phyloP scores from a whole-genome alignment of 2,797 vertebrate genomes.

The Scolopax rusticola region DNA sequence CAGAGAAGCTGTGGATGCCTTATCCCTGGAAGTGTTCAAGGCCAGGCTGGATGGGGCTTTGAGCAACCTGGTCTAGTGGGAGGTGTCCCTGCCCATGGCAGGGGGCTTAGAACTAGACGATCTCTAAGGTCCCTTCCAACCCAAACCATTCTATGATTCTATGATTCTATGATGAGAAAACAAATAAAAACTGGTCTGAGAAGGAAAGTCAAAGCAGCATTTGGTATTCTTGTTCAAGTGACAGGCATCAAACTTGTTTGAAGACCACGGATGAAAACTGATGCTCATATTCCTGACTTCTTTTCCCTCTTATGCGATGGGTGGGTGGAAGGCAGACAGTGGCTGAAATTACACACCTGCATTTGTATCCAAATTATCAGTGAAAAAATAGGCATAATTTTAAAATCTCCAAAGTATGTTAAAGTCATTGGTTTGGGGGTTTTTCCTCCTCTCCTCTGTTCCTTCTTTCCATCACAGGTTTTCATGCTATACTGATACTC shows the following conservation, averaged over 20 bases:
- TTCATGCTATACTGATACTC: neutral
- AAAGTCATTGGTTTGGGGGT: neutral
- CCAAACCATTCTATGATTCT: too few relatives aligned
- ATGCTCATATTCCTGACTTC: neutral
- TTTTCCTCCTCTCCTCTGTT: neutral
- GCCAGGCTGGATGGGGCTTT: too few relatives aligned
- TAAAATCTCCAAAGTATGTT: neutral
- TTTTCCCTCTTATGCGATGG: neutral
- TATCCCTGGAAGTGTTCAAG: too few relatives aligned
- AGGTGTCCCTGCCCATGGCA: too few relatives aligned
- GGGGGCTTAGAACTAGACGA: too few relatives aligned
- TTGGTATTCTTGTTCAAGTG: neutral
- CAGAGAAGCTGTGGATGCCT: too few relatives aligned
- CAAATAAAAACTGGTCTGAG: neutral
- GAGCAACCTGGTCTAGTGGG: too few relatives aligned
- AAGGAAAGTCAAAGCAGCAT: neutral
- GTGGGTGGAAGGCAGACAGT: neutral
- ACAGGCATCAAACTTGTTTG: neutral
- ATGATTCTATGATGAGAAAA: neutral
- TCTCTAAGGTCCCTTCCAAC: too few relatives aligned
- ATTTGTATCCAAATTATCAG: neutral
- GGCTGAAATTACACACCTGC: neutral
- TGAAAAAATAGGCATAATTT: neutral
- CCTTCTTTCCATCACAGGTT: neutral
- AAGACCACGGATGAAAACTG: neutral